Evolutionary conservation across 2,797 vertebrate species (phyloP), one percentile per base, ranked within the genome.

Genomic region (Anas georgica): DNA sequence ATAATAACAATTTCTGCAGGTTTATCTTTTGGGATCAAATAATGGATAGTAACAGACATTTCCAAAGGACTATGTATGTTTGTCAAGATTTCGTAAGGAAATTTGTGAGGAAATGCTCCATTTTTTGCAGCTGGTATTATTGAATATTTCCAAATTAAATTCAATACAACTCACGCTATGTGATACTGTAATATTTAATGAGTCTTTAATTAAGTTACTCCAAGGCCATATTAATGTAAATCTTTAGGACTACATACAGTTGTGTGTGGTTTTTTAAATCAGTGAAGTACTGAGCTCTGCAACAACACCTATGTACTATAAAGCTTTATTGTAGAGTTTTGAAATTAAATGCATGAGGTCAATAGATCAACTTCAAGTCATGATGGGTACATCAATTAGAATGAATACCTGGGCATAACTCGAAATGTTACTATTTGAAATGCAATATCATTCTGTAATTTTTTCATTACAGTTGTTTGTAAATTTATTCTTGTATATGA

Each of bases 131-230:
- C 69, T 94, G 58, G 7, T 84, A 9, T 85, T 95, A 91, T 74
- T 94, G 41, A 83, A 67, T 45, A 59, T 26, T 50, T 77, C 16
- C 20, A 81, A 83, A 92, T 84, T 85, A 79, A 86, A 62, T 94
- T 95, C 67, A 92, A 8, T 52, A 22, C 35, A 56, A 95, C 39
- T 52, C 66, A 48, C 48, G 33, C 17, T 82, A 31, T 70, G 60
- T 74, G 70, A 69, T 56, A 64, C 52, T 90, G 50, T 52, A 52
- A 52, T 52, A 52, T 5, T 52, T 83, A 94, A 41, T 29, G 45
- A 86, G 33, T 75, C 31, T 76, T 96, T 90, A 91, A 94, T 92
- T 90, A 80, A 96, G 48, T 68, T 72, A 58, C 50, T 58, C 15
- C 73, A 80, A 88, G 52, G 73, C 26, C 80, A 88, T 64, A 37